A percentile compares a stretch with the other conserved stretches of the same genome.
Conservation (phyloP, 2,888 invertebrate genomes). For the Nasonia oneida region DNA sequence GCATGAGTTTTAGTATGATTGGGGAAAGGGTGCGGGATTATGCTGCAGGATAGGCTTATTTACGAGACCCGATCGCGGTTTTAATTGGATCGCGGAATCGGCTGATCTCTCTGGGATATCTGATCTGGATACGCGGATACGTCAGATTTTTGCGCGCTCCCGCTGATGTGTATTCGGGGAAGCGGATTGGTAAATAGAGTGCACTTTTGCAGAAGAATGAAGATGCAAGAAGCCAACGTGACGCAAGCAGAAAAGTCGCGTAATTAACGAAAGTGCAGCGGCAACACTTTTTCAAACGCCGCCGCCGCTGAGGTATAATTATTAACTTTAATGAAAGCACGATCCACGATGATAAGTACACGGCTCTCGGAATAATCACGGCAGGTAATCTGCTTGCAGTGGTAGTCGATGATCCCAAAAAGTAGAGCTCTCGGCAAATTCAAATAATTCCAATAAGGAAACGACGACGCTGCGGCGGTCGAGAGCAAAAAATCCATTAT, state of each 20-base stretch:
- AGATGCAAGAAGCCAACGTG: too few species aligned
- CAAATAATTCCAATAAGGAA: conserved; percentile 6
- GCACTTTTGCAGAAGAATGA: too few species aligned
- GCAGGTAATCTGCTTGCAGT: neutral
- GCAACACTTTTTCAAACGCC: too few species aligned
- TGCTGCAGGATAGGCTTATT: neutral
- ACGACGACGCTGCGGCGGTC: neutral
- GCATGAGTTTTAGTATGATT: neutral
- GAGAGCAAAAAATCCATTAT: conserved; percentile 13
- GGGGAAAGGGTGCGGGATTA: conserved; percentile 9
- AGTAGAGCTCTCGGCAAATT: neutral
- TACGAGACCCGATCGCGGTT: neutral
- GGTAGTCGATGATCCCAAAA: neutral
- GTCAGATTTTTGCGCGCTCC: neutral
- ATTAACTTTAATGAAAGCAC: neutral
- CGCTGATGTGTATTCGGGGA: neutral
- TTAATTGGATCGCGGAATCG: neutral
- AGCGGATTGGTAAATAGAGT: too few species aligned
- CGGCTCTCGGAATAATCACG: neutral
- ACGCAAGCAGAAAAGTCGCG: too few species aligned
- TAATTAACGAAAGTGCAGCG: too few species aligned
- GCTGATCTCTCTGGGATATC: neutral
- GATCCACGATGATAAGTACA: neutral
- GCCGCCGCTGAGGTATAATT: too few species aligned
- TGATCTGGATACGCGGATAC: neutral